Evolutionary conservation across 53 echinoderm and acorn worm species (phyloP).

Genomic region (Luidia sarsii): DNA sequence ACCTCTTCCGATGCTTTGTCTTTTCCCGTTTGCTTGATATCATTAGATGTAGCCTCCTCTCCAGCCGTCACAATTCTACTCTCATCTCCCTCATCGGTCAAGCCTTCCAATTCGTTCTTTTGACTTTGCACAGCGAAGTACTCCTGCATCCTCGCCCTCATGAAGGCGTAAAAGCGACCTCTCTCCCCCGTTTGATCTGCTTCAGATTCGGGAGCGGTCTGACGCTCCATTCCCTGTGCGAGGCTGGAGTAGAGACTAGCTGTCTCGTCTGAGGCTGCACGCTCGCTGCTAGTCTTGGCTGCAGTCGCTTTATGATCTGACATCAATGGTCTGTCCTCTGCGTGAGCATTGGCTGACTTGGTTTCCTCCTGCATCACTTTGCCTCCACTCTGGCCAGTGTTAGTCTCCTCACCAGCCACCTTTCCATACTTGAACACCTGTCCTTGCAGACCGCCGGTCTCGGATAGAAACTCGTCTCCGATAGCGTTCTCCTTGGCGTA

Average conservation of each 20-base stretch:
- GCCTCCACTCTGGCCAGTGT: background rate
- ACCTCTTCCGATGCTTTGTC: background rate
- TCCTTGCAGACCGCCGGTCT: background rate
- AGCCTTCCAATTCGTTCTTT: background rate
- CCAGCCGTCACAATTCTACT: background rate
- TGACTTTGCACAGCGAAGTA: background rate
- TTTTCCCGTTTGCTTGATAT: background rate
- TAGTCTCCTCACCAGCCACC: constrained; percentile 12
- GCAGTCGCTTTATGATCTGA: background rate
- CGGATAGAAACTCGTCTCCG: background rate
- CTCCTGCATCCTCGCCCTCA: background rate
- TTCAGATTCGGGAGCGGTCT: background rate
- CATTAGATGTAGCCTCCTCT: background rate
- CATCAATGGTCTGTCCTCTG: no score
- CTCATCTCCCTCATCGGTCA: background rate
- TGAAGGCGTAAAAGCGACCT: background rate
- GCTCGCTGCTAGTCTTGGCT: background rate
- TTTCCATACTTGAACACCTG: no score
- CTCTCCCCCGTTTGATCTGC: background rate
- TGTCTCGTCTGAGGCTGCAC: background rate
- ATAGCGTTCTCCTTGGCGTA: background rate
- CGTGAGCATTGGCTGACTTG: background rate
- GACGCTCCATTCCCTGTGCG: background rate
- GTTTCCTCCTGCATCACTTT: background rate
- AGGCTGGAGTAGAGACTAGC: background rate